These are phyloP conservation scores for Hanleya hanleyi DNA, from an alignment of 2,888 invertebrate species.

Conservation along the genomic window DNA sequence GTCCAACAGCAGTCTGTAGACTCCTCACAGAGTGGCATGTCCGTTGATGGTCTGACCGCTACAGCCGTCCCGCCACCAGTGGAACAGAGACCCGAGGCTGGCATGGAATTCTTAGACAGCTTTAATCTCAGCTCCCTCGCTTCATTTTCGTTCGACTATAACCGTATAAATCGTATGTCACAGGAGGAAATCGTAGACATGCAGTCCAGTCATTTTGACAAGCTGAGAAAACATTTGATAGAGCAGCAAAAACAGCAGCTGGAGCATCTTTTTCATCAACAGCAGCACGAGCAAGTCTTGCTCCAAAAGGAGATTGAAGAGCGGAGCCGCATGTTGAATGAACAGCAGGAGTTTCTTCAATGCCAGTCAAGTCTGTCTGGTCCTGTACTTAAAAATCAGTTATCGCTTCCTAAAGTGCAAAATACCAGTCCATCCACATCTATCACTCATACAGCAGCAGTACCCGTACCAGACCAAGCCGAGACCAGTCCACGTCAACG, in stretches of 20 bases:
- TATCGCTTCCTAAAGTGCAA: background rate
- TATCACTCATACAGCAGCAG: constrained; percentile 23
- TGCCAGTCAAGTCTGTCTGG: too few relatives aligned
- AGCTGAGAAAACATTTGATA: constrained; percentile 57
- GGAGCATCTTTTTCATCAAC: constrained; percentile 71
- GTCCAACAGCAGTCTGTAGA: constrained; percentile 51
- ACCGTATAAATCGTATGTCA: constrained; percentile 39
- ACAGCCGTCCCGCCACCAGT: too few relatives aligned
- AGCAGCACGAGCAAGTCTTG: constrained; percentile 76
- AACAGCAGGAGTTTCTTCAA: constrained; percentile 42
- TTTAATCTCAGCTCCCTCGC: background rate
- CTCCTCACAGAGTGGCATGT: background rate
- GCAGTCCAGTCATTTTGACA: constrained; percentile 61
- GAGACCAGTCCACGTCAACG: constrained; percentile 26
- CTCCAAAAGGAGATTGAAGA: constrained; percentile 56
- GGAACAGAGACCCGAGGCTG: background rate
- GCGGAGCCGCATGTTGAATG: background rate
- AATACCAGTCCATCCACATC: background rate
- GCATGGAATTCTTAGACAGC: background rate
- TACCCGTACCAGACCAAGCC: too few relatives aligned
- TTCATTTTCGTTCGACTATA: background rate
- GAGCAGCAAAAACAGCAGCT: constrained; percentile 77
- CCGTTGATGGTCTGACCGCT: background rate
- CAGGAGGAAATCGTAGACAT: constrained; percentile 53
- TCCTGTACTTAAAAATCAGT: background rate